Evolutionary conservation across 2,888 invertebrate genomes (phyloP), one percentile per base, ranked within the genome.

Genomic region (Trichacis sp.): DNA sequence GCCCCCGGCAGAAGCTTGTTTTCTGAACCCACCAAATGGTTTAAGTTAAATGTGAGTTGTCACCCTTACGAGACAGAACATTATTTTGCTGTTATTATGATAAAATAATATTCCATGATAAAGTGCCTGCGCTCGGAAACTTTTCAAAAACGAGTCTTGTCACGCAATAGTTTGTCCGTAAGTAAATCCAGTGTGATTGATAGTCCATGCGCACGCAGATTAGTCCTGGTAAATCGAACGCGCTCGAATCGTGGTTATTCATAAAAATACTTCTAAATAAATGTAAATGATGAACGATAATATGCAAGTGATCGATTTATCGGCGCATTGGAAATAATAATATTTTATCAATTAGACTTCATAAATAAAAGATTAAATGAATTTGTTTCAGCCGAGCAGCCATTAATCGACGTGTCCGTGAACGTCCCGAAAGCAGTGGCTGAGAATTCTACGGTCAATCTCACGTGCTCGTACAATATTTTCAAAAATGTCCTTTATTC

Each of bases 401-500:
- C 81, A 64, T 87, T 92, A 60, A 89, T 89, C 75, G 89, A 92
- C 80, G 89, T 93, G 66, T 88, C 89, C 80, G 90, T 93, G 73
- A 89, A 88, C 72, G 89, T 93, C 42, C 93, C 93, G 46, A 87
- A 87, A 67, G 92, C 92, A 1, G 92, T 91, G 33, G 87, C 89
- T 56, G 88, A 91, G 33, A 91, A 92, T 45, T 89, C 91, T 71
- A 91, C 92, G 1, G 92, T 92, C 48, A 91, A 90, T 42, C 85
- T 93, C 67, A 89, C 90, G 76, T 93, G 93, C 85, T 88, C 88
- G 71, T 93, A 92, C 87, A 90, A 93, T 83, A 85, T 93, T 57
- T 91, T 91, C 81, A 89, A 89, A 47, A 92, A 92, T 74, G 88
- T 89, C 1, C 85, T 93, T 11, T 93, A 93, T 85, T 91, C 92